Evolutionary conservation across 2,888 invertebrate species (phyloP), one percentile per base, ranked within the genome.

Genomic region (Cerastis leucographa): DNA sequence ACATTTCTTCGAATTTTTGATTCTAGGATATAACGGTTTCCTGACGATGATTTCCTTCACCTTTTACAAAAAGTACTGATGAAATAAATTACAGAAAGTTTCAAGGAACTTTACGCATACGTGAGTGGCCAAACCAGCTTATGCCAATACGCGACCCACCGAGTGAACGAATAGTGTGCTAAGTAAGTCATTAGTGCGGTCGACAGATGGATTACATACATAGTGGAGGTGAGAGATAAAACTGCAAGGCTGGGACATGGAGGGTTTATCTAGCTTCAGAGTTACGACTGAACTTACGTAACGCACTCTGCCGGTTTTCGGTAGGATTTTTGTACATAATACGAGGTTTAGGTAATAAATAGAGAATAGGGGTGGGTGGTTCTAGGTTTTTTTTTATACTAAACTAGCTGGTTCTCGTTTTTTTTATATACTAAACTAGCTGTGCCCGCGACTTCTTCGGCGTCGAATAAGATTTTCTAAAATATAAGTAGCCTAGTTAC

Each of bases 161-260:
- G 51, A 70, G 25, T 40, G 62, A 44, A 76, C 78, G 73, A 80
- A 86, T 78, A 75, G 86, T 85, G 87, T 84, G 84, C 79, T 82
- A 87, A 87, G 82, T 81, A 76, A 87, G 80, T 86, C 84, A 74
- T 86, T 83, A 86, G 80, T 72, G 77, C 65, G 77, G 82, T 80
- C 77, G 76, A 75, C 81, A 76, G 77, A 78, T 54, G 76, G 76
- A 81, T 82, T 76, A 76, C 56, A 73, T 67, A 72, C 66, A 75
- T 76, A 65, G 61, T 35, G 51, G 64, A 72, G 82, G 78, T 74
- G 71, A 54, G 73, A 71, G 65, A 76, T 71, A 72, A 78, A 83
- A 74, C 73, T 72, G 42, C 44, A 74, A 25, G 76, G 49, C 40
- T 51, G 68, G 64, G 62, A 54, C 65, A 59, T 40, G 12, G 14